Percentiles rank a stretch among this genome's conserved stretches.
Evolutionary conservation across 2,113 vertebrate species (phyloP).

Genomic region (Barbus barbus): DNA sequence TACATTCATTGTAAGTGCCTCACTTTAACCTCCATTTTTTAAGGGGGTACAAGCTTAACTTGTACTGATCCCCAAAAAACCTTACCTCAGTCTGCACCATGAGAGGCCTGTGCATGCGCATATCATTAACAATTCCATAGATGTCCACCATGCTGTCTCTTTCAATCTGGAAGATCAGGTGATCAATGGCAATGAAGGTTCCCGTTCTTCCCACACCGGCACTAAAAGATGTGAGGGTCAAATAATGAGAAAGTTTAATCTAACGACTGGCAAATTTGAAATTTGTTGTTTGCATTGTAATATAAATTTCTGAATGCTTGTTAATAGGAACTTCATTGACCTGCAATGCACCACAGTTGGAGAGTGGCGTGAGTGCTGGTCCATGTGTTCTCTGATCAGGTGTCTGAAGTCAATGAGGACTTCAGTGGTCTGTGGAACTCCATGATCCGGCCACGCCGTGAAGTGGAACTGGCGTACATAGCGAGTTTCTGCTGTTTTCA

Average conservation of each 20-base stretch:
- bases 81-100: slow-evolving; percentile 99
- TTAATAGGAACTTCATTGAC: slow-evolving; percentile 71
- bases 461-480: slow-evolving; percentile 93
- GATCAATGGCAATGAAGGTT: slow-evolving; percentile 92
- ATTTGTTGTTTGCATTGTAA: not conserved
- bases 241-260: not conserved
- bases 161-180: slow-evolving; percentile 91
- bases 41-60: not conserved
- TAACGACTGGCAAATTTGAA: not conserved
- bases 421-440: slow-evolving; percentile 89
- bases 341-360: slow-evolving; percentile 96
- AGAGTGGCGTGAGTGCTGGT: slow-evolving; percentile 78
- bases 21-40: not conserved
- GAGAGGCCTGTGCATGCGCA: slow-evolving; percentile 89
- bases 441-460: slow-evolving; percentile 95
- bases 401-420: slow-evolving; percentile 93
- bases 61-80: not conserved
- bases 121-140: slow-evolving; percentile 85
- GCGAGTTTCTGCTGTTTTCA: slow-evolving; percentile 81
- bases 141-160: slow-evolving; percentile 86
- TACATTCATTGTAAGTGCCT: not conserved
- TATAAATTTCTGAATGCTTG: not conserved
- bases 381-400: slow-evolving; percentile 88
- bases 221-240: slow-evolving; percentile 66
- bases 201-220: slow-evolving; percentile 95